Conservation (phyloP, 2,888 invertebrate genomes). For the Tiphia femorata region DNA sequence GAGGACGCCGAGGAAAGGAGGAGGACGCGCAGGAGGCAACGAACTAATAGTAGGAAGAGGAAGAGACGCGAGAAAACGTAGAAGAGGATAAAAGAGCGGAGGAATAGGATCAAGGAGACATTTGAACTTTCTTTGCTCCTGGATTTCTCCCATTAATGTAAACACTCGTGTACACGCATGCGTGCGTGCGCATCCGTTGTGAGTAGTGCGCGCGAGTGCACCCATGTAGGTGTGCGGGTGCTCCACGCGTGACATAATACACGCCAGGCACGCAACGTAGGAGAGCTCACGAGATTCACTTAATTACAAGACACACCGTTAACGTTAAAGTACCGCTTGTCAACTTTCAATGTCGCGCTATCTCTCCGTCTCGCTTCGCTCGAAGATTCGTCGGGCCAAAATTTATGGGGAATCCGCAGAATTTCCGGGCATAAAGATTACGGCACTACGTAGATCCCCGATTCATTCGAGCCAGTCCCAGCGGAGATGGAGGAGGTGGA, state of each 20-base stretch:
- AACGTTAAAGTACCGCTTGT: constrained; percentile 47
- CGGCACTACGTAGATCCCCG: no score
- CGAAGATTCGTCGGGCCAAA: no score
- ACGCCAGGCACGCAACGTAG: constrained; percentile 22
- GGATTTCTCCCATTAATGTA: not conserved
- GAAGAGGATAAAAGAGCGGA: not conserved
- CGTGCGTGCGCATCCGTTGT: not conserved
- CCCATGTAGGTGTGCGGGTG: no score
- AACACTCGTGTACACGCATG: not conserved
- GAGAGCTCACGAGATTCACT: constrained; percentile 40
- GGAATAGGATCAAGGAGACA: not conserved
- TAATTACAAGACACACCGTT: constrained; percentile 53
- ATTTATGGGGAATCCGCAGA: constrained; percentile 31
- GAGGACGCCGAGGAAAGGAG: not conserved
- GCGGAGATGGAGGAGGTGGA: no score
- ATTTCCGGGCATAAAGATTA: constrained; percentile 29
- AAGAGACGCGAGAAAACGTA: not conserved
- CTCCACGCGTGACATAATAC: constrained; percentile 25
- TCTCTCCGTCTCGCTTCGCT: constrained; percentile 13
- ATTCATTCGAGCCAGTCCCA: no score
- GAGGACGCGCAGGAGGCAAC: no score
- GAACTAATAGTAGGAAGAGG: not conserved
- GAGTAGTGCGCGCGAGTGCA: no score
- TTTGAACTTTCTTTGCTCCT: not conserved
- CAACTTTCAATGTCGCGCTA: constrained; percentile 43